Evolutionary conservation across 2,888 invertebrate species (phyloP), one percentile per base, ranked within the genome.

Genomic region (Pachliopta kotzebuea): DNA sequence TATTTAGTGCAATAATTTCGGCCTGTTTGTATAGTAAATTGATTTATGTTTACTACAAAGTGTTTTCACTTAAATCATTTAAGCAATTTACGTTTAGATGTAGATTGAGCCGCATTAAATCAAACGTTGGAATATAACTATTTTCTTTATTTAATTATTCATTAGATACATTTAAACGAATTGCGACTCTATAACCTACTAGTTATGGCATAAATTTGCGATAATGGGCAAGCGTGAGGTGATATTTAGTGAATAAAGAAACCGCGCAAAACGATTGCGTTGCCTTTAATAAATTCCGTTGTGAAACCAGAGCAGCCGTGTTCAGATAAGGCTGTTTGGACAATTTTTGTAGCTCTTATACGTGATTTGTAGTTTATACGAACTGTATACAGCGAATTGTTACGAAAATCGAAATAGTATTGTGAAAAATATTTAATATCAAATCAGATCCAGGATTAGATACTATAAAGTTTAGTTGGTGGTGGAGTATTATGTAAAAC

Each of bases 291-390:
- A 70, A 71, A 68, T 69, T 69, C 67, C 60, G 62, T 75, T 74
- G 70, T 68, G 71, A 75, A 75, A 74, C 66, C 63, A 69, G 74
- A 70, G 68, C 69, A 54, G 68, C 67, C 70, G 70, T 71, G 72
- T 69, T 68, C 63, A 67, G 67, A 67, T 70, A 68, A 70, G 67
- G 67, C 37, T 63, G 66, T 65, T 62, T 53, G 60, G 62, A 62
- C 60, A 63, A 67, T 65, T 60, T 67, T 67, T 59, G 56, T 59
- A 57, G 54, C 65, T 53, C 56, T 57, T 61, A 53, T 61, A 65
- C 65, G 65, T 65, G 65, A 61, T 65, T 65, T 65, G 61, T 65
- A 45, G 42, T 56, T 42, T 45, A 56, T 37, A n/a, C 50, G 42
- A 55, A 60, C 50, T 60, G 14, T 65, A 45, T 49, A 26, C 24